Percentiles rank a stretch among this genome's conserved stretches.
Conservation (phyloP, 2,113 vertebrate genomes). For the Notarius quadriscutis region DNA sequence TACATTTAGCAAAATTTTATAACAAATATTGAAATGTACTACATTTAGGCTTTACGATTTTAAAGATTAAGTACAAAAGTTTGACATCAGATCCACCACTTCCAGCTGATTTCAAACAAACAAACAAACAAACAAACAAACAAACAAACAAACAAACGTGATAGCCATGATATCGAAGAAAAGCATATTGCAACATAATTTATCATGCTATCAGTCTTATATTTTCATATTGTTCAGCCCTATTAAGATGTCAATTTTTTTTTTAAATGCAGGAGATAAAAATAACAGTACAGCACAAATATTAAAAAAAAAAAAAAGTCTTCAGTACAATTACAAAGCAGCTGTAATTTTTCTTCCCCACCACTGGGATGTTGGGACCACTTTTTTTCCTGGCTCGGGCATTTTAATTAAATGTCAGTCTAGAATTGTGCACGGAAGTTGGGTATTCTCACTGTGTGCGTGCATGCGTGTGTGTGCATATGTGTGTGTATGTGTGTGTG, state of each 20-base stretch:
- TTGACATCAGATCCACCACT: no score
- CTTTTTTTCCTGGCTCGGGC: background rate
- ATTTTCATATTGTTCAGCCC: background rate
- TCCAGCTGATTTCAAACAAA: no score
- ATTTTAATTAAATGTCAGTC: slow-evolving; percentile 29
- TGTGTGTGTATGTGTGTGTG: background rate
- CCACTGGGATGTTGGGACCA: background rate
- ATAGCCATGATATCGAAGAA: background rate
- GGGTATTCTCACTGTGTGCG: background rate
- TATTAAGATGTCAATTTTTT: background rate
- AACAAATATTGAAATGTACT: no score
- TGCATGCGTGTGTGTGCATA: background rate
- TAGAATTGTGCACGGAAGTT: background rate
- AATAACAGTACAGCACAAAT: background rate
- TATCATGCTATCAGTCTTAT: background rate
- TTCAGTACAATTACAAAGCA: background rate
- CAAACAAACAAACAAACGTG: no score
- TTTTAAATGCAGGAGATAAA: background rate
- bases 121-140: no score
- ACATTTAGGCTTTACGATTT: background rate
- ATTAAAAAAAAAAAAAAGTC: background rate
- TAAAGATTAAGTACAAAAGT: background rate
- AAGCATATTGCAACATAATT: background rate
- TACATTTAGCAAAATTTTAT: background rate
- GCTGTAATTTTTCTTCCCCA: background rate